phyloP scores from a whole-genome alignment of 1,140 invertebrate genomes.

The Ostrea denselamellosa region DNA sequence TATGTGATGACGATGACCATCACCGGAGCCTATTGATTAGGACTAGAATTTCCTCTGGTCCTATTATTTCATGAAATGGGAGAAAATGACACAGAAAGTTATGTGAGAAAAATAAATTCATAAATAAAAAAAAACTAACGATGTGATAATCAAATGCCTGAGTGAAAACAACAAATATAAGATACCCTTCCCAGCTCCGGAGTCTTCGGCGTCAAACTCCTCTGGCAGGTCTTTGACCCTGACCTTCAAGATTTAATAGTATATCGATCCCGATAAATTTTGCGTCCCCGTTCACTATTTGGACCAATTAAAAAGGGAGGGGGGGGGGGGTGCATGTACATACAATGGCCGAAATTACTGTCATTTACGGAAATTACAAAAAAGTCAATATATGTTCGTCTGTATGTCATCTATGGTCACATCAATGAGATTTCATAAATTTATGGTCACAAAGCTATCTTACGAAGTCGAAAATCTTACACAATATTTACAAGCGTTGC shows the following conservation, averaged over 20 bases:
- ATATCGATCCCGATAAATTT: constrained; percentile 15
- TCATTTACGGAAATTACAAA: no score
- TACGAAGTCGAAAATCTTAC: no score
- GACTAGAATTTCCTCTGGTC: not conserved
- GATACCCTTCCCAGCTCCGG: not conserved
- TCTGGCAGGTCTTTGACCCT: constrained; percentile 28
- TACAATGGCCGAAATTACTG: no score
- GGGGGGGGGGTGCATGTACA: no score
- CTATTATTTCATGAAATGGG: not conserved
- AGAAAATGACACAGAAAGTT: not conserved
- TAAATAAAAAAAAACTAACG: not conserved
- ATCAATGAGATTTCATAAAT: no score
- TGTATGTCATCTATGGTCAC: no score
- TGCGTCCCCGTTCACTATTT: no score
- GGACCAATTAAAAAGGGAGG: not conserved
- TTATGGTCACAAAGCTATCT: no score
- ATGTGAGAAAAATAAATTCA: not conserved
- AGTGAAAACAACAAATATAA: not conserved
- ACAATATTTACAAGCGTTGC: no score
- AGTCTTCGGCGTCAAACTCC: not conserved
- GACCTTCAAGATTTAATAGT: not conserved
- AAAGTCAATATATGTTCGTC: no score
- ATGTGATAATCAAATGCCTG: not conserved
- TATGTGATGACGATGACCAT: no score
- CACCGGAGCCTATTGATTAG: no score